Base-by-base conservation (phyloP, 2,797 vertebrate genomes). In the Chiloscyllium punctatum region DNA sequence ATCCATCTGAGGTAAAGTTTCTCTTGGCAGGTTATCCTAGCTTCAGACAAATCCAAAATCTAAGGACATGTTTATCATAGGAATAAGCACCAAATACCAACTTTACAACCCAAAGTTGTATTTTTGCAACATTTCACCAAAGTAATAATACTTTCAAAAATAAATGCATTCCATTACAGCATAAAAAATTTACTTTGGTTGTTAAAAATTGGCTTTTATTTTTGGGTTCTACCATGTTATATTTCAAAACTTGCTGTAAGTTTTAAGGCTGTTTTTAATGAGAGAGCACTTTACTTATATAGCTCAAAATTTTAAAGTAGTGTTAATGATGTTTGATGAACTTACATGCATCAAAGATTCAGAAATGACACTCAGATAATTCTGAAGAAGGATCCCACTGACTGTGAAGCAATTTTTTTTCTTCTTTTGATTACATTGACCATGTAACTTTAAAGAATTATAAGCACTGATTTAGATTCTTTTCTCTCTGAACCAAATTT, bases 21-120 rank as follows among this genome's bases (percentile, higher is more conserved):
- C 71, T 74, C 30, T 95, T 95, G 94, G 71, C 94, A 95, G 94
- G 71, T 95, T 77, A 95, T 72, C 71, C 71, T 53, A 77, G 94
- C 94, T 95, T 95, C 69, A 77, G 94, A 74, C 71, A 95, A 95
- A 57, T 74, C 71, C 18, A 72, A 74, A 95, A 74, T 30, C 94
- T 51, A 53, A 11, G 27, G 94, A 53, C 48, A 33, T 95, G 94
- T 33, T 95, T 95, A 51, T 53, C 69, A 77, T n/a, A 53, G 53
- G 42, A 72, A 77, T 53, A 77, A 95, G 48, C 30, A 95, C 69
- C 94, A 95, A 77, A 95, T 95, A 72, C 48, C 71, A 74, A 77
- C 48, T 95, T 53, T 95, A 77, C 33, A 95, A 30, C 68, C 71
- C 94, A 95, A 95, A 94, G 48, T n/a, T 27, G 51, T 77, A 53